Base-by-base conservation (phyloP, 2,797 vertebrate species). In the Enteromius argenteus region DNA sequence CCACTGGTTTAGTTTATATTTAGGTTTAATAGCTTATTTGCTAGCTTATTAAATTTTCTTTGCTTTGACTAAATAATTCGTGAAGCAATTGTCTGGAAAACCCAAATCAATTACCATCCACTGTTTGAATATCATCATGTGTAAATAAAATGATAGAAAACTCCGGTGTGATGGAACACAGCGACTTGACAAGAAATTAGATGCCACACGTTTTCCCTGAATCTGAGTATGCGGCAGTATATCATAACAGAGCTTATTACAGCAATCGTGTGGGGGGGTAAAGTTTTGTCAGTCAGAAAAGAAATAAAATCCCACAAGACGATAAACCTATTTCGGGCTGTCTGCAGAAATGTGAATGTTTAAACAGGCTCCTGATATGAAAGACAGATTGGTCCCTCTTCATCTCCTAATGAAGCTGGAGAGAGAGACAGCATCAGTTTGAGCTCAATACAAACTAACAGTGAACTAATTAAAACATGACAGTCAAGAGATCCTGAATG, bases 401-500 rank as follows among this genome's bases (percentile, higher is more conserved):
- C 71, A 75, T 73, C 73, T 83, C 32, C 46, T 76, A 76, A 83
- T 76, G 81, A 76, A 68, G 60, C 72, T 56, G 73, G 46, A 82
- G 80, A 73, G 37, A 39, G 44, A 77, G 60, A 68, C 23, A 32
- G 62, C 35, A 37, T 49, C 42, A 44, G 73, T 76, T 77, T 44
- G 73, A 76, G 46, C 72, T 75, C 84, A 51, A 44, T 51, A 64
- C 73, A 77, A 71, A 62, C 53, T 71, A 58, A 81, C 71, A 81
- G 84, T 60, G 80, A 81, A 51, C 67, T 86, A 46, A 78, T 86
- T 86, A 86, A 77, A 83, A 82, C 21, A 32, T 71, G 74, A 72
- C 73, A 72, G 69, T 68, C n/a, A 56, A 44, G 80, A 76, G 30
- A 77, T 69, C 64, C 53, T 75, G 60, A 83, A 73, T 82, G 71